phyloP scores from a whole-genome alignment of 2,888 invertebrate species.

The Spialia ferax region DNA sequence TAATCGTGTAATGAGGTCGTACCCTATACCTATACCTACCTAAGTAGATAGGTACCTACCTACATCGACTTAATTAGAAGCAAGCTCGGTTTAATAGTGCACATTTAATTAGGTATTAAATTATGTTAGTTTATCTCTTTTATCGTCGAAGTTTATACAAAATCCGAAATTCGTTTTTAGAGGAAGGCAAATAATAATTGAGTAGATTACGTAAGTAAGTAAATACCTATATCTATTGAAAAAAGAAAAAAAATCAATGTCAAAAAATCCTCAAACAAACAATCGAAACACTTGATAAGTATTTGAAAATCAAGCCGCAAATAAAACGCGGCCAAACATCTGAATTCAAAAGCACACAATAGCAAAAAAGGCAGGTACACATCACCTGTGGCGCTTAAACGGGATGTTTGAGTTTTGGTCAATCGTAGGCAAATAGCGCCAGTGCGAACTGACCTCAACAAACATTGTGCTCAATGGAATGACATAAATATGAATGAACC shows the following conservation, averaged over 20 bases:
- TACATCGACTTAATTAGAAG: slow-evolving; percentile 34
- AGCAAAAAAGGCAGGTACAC: slow-evolving; percentile 68
- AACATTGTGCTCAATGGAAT: slow-evolving; percentile 67
- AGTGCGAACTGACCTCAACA: slow-evolving; percentile 72
- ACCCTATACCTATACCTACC: neutral
- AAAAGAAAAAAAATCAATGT: neutral
- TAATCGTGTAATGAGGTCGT: slow-evolving; percentile 37
- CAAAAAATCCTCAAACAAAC: neutral
- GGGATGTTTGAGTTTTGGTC: slow-evolving; percentile 60
- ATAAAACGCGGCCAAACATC: slow-evolving; percentile 43
- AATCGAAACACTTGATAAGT: neutral
- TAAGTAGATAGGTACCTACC: too few relatives aligned
- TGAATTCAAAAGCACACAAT: slow-evolving; percentile 49
- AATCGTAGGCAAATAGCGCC: slow-evolving; percentile 66
- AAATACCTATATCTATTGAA: neutral
- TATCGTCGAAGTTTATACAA: neutral
- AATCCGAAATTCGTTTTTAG: neutral
- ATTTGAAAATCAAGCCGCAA: slow-evolving; percentile 47
- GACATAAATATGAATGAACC: slow-evolving; percentile 69
- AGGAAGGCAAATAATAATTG: neutral
- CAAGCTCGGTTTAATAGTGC: slow-evolving; percentile 15
- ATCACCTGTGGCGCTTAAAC: slow-evolving; percentile 80
- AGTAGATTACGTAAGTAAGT: neutral
- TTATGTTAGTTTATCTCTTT: neutral
- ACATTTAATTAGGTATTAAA: neutral